Evolutionary conservation across 2,888 invertebrate genomes (phyloP).

Genomic region (Nephrotoma appendiculata): DNA sequence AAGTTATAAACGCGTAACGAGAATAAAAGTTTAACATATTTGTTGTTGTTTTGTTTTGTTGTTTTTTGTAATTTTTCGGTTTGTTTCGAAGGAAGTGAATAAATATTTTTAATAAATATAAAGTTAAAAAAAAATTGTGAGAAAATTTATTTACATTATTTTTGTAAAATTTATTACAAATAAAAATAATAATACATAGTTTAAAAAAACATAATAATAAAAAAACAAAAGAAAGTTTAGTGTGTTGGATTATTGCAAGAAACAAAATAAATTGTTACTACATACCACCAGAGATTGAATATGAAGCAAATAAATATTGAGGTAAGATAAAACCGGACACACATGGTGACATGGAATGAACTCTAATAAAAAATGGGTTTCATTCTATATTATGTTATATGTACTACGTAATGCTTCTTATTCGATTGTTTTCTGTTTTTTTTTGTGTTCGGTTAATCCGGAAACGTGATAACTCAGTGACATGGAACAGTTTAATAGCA

Average conservation of each 20-base stretch:
- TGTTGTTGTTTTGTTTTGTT: neutral
- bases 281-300: neutral
- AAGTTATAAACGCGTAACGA: neutral
- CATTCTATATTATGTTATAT: neutral
- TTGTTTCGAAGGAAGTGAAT: neutral
- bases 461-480: neutral
- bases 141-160: neutral
- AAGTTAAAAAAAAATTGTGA: neutral
- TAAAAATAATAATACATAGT: neutral
- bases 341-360: neutral
- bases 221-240: neutral
- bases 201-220: neutral
- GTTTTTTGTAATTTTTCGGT: neutral
- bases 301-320: neutral
- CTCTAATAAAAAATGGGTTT: neutral
- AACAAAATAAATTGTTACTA: neutral
- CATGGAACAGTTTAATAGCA: neutral
- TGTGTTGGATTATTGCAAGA: neutral
- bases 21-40: neutral
- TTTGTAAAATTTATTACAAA: neutral
- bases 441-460: neutral
- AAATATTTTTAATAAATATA: neutral
- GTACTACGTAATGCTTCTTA: too few species aligned
- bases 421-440: neutral
- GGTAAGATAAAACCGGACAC: neutral